Percentiles rank a stretch among this genome's conserved stretches.
phyloP scores from a whole-genome alignment of 2,797 vertebrate genomes.

The Amblyraja radiata region DNA sequence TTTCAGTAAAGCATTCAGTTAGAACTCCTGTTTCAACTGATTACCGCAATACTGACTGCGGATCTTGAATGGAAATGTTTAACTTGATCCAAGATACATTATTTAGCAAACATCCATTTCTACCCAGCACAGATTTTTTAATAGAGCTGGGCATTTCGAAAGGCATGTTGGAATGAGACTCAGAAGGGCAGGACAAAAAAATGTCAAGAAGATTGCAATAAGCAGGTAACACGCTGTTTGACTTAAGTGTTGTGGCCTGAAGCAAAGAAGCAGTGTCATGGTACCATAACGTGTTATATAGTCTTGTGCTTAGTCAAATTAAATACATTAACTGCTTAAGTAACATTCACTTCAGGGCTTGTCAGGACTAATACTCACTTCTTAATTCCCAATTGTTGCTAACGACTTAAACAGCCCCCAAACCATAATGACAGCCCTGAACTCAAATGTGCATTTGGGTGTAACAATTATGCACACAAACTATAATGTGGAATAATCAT shows the following conservation, averaged over 20 bases:
- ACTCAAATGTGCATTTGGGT: background rate
- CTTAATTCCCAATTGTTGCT: background rate
- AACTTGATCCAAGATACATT: background rate
- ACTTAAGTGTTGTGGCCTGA: background rate
- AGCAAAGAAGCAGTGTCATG: background rate
- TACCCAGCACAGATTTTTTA: background rate
- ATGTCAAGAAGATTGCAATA: background rate
- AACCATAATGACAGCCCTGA: background rate
- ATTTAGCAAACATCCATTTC: background rate
- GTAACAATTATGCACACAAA: background rate
- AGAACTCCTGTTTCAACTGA: background rate
- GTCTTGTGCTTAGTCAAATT: background rate
- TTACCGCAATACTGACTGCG: background rate
- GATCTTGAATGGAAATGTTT: background rate
- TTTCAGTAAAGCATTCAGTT: background rate
- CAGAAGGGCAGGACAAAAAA: background rate
- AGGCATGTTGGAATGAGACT: background rate
- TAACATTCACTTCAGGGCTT: background rate
- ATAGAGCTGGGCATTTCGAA: background rate
- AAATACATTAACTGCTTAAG: background rate
- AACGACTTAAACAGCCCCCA: background rate
- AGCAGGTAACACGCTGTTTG: slow-evolving; percentile 5
- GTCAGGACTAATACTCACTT: background rate
- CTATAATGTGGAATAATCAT: background rate
- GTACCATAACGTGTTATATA: background rate